Conservation (phyloP, 2,113 vertebrate species). For the human (Homo sapiens) region GRCh38 chr1:57574501-57575000, state of each 20-base stretch:
- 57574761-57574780: neutral
- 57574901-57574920: neutral
- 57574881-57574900: neutral
- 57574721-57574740: neutral
- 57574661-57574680: neutral
- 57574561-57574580: neutral
- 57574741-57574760: neutral
- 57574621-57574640: neutral
- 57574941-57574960: neutral
- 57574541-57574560: neutral
- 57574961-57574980: neutral
- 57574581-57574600: neutral
- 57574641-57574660: neutral
- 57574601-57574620: neutral
- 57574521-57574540: neutral
- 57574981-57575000: slow-evolving; percentile 14
- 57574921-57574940: neutral
- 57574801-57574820: too few relatives aligned
- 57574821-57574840: neutral
- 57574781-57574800: neutral
- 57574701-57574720: neutral
- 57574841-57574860: neutral
- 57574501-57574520: neutral
- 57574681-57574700: neutral
- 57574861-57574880: neutral